These are phyloP conservation scores for Elanoides forficatus DNA, from an alignment of 2,113 vertebrate genomes.

Conservation along the genomic window DNA sequence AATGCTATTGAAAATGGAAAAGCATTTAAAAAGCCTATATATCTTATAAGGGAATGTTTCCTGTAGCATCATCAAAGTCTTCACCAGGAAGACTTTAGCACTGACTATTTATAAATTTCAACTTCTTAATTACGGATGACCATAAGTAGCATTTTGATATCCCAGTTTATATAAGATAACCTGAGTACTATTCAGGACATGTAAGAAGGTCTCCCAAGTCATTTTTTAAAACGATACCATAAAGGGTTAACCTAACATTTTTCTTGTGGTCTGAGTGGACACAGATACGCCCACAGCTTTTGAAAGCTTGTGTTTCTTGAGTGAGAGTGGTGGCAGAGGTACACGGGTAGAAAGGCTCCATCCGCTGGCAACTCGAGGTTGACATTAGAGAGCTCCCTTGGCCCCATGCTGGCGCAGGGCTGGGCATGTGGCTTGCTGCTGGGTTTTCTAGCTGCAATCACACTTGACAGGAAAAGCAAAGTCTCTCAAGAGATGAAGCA, in stretches of 20 bases:
- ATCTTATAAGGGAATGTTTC: background rate
- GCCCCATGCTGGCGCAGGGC: background rate
- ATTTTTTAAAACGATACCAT: background rate
- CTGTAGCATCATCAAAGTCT: background rate
- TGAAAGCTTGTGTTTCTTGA: background rate
- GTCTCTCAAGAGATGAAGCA: background rate
- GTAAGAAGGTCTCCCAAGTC: background rate
- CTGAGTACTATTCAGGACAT: background rate
- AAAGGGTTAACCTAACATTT: background rate
- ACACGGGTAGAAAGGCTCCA: background rate
- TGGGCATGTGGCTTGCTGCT: background rate
- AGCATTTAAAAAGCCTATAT: background rate
- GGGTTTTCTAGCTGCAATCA: background rate
- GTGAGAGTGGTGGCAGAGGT: background rate
- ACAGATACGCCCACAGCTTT: background rate
- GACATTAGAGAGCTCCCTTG: background rate
- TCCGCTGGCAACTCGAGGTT: accelerated
- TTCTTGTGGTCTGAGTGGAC: background rate
- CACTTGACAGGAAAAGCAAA: background rate
- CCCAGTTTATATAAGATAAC: background rate
- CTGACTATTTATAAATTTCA: background rate
- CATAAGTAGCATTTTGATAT: background rate
- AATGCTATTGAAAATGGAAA: background rate
- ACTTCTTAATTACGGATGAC: background rate
- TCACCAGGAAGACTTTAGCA: background rate